Conservation (phyloP, 2,113 vertebrate species). For the Ciconia maguari region DNA sequence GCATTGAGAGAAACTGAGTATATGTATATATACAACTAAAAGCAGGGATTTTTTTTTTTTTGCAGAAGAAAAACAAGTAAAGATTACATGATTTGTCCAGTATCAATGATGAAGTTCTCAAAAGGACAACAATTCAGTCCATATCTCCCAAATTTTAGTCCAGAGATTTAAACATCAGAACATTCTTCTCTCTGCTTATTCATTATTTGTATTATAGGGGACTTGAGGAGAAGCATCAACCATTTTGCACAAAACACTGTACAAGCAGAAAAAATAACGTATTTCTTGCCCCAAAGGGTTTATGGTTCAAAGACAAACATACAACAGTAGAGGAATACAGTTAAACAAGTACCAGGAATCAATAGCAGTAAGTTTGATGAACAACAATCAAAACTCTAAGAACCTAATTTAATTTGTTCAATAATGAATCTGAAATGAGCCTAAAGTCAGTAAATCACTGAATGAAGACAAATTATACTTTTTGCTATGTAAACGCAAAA, state of each 20-base stretch:
- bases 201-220: neutral
- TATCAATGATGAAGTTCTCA: neutral
- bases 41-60: neutral
- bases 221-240: neutral
- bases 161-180: neutral
- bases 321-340: neutral
- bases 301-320: neutral
- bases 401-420: neutral
- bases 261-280: neutral
- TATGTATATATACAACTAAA: neutral
- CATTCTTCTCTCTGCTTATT: neutral
- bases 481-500: neutral
- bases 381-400: neutral
- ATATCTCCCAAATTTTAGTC: neutral
- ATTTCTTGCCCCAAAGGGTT: neutral
- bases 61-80: neutral
- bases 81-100: neutral
- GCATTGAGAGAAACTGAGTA: neutral
- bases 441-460: neutral
- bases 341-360: neutral
- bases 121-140: neutral
- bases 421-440: neutral
- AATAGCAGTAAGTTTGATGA: neutral
- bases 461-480: neutral
- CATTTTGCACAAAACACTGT: neutral